Evolutionary conservation across 2,113 vertebrate genomes (phyloP).

Genomic region (Tyrannus savana): DNA sequence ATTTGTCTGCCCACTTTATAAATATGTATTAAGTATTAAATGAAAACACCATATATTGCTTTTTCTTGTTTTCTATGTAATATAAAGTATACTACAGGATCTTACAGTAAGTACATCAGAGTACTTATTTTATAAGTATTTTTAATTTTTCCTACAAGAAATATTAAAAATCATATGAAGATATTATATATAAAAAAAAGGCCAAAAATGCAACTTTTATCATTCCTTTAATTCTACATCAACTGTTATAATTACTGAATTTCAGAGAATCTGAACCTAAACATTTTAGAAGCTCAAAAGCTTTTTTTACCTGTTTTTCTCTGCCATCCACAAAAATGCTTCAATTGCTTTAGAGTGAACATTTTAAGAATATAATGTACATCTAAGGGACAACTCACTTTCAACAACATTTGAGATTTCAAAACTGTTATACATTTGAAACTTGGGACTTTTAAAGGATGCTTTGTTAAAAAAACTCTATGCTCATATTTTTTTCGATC

Average conservation of each 20-base stretch:
- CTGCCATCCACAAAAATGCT: background rate
- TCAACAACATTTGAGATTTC: background rate
- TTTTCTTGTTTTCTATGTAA: background rate
- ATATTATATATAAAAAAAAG: background rate
- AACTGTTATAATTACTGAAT: background rate
- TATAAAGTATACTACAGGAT: background rate
- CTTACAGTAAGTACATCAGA: background rate
- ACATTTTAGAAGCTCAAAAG: background rate
- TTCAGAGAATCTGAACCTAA: background rate
- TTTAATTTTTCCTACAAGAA: background rate
- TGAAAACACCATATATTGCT: background rate
- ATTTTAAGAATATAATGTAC: background rate
- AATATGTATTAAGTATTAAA: background rate
- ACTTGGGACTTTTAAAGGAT: background rate
- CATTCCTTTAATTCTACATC: background rate
- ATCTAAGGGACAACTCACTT: background rate
- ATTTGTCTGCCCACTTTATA: background rate
- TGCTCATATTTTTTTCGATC: background rate
- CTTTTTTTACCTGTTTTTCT: background rate
- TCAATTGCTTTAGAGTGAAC: background rate
- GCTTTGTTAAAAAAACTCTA: background rate
- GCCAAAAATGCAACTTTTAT: background rate
- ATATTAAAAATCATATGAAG: background rate
- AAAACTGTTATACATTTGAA: background rate
- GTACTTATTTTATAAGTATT: background rate